Percentiles rank a stretch among this genome's conserved stretches.
Evolutionary conservation across 1,140 invertebrate species (phyloP).

Genomic region (Rhyacophila brunnea): DNA sequence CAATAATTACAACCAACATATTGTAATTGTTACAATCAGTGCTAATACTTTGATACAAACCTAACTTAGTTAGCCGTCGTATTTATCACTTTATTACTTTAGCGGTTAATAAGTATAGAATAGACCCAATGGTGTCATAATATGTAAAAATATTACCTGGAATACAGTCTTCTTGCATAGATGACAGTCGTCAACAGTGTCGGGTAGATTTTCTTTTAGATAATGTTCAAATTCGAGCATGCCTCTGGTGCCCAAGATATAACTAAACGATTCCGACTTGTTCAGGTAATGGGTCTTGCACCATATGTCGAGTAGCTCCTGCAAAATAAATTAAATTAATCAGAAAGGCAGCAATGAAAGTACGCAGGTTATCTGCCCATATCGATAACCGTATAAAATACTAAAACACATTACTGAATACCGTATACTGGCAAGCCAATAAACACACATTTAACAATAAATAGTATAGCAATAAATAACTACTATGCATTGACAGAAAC

Average conservation of each 20-base stretch:
- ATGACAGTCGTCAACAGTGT: constrained; percentile 43
- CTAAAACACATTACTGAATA: not conserved
- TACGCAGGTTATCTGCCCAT: not conserved
- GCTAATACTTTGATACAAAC: no score
- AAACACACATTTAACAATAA: not conserved
- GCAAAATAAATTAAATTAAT: constrained; percentile 27
- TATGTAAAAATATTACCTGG: no score
- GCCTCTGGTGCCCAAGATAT: constrained; percentile 42
- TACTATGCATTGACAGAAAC: not conserved
- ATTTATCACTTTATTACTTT: no score
- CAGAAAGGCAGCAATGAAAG: not conserved
- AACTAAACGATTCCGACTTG: constrained; percentile 39
- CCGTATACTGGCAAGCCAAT: not conserved
- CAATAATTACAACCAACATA: no score
- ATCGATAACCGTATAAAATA: not conserved
- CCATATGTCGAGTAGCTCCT: constrained; percentile 45
- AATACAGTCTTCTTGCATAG: constrained; percentile 47
- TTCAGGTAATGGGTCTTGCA: constrained; percentile 43
- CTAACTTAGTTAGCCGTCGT: no score
- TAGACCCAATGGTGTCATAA: no score
- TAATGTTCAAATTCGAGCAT: constrained; percentile 51
- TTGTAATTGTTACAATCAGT: no score
- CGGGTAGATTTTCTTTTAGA: constrained; percentile 43
- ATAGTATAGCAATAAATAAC: not conserved
- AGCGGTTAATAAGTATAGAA: no score